These are phyloP conservation scores for Odontophorus gujanensis DNA, from an alignment of 2,113 vertebrate species.

Conservation along the genomic window DNA sequence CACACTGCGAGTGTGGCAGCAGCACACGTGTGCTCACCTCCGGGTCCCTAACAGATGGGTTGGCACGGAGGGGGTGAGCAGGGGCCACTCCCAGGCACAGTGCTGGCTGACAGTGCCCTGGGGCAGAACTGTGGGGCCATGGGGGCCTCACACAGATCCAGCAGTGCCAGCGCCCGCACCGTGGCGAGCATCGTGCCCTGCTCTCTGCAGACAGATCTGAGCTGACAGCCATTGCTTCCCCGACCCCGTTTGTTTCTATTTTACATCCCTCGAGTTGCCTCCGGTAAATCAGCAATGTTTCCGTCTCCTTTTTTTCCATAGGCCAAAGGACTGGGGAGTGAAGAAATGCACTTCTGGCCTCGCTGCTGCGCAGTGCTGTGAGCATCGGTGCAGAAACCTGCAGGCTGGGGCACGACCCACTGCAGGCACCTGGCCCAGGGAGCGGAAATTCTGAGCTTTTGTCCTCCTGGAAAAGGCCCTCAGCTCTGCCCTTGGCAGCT, in stretches of 20 bases:
- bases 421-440: background rate
- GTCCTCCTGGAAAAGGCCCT: background rate
- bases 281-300: background rate
- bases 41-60: rapidly evolving
- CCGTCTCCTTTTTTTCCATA: background rate
- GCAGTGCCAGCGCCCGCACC: background rate
- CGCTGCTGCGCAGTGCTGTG: rapidly evolving
- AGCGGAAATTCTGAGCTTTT: background rate
- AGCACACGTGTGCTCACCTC: rapidly evolving
- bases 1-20: rapidly evolving
- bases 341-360: background rate
- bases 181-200: rapidly evolving
- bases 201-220: background rate
- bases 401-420: background rate
- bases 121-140: background rate
- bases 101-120: rapidly evolving
- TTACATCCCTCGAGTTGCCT: background rate
- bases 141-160: background rate
- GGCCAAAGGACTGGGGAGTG: background rate
- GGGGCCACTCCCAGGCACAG: background rate
- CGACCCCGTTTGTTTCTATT: background rate
- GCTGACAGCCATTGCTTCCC: background rate
- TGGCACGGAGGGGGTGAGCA: rapidly evolving
- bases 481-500: rapidly evolving
- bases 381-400: background rate